Evolutionary conservation across 2,797 vertebrate genomes (phyloP).

Genomic region (Echiichthys vipera): DNA sequence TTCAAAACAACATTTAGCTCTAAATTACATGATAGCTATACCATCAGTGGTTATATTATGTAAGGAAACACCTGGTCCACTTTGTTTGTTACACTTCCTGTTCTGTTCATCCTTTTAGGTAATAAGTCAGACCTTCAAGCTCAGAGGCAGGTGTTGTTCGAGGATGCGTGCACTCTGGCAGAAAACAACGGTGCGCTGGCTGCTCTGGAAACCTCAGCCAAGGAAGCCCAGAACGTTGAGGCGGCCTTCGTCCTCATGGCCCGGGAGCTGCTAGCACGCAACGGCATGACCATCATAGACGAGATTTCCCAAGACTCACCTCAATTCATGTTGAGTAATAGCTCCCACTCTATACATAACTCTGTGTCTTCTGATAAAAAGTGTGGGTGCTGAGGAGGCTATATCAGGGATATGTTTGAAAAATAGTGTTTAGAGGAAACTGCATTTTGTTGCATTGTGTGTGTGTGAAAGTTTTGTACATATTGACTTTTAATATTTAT

Average conservation of each 20-base stretch:
- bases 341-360: slow-evolving; percentile 84
- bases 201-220: slow-evolving; percentile 94
- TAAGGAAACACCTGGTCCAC: neutral
- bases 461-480: slow-evolving; percentile 24
- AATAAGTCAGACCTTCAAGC: slow-evolving; percentile 91
- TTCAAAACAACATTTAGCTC: neutral
- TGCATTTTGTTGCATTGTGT: neutral
- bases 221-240: slow-evolving; percentile 93
- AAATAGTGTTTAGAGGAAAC: slow-evolving; percentile 9
- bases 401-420: neutral
- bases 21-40: neutral
- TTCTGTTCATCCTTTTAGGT: slow-evolving; percentile 78
- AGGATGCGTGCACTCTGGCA: slow-evolving; percentile 92
- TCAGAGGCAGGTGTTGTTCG: slow-evolving; percentile 91
- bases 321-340: slow-evolving; percentile 76
- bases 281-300: slow-evolving; percentile 85
- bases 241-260: slow-evolving; percentile 94
- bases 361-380: slow-evolving; percentile 72
- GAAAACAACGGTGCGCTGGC: slow-evolving; percentile 90
- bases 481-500: slow-evolving; percentile 53
- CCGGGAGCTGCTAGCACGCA: slow-evolving; percentile 90
- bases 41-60: too few species aligned
- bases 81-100: neutral
- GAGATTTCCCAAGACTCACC: slow-evolving; percentile 76
- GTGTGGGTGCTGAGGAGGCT: slow-evolving; percentile 86